These are phyloP conservation scores for Phrynocephalus forsythii DNA, from an alignment of 2,797 vertebrate genomes.

Conservation along the genomic window DNA sequence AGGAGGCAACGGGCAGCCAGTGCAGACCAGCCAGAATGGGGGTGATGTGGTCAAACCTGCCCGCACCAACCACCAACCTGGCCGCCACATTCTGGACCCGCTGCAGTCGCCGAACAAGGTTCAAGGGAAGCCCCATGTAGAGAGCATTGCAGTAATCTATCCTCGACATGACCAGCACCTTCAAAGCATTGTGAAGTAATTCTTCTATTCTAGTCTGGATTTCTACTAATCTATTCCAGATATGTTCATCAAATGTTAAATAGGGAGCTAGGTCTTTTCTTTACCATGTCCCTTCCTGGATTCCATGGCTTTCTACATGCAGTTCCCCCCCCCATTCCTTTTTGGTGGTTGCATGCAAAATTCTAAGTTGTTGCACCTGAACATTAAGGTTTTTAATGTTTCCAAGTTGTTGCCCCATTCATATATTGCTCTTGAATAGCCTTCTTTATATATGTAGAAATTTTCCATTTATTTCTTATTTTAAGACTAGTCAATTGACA, in stretches of 20 bases:
- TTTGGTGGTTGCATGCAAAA: neutral
- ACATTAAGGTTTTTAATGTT: neutral
- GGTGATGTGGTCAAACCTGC: too few species aligned
- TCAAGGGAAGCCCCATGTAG: too few species aligned
- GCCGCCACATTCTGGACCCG: too few species aligned
- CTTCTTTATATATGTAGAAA: constrained; percentile 26
- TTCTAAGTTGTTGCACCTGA: neutral
- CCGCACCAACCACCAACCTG: too few species aligned
- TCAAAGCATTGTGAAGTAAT: neutral
- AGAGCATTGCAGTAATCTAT: too few species aligned
- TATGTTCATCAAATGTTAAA: neutral
- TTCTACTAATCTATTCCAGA: neutral
- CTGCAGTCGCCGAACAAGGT: too few species aligned
- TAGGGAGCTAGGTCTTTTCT: neutral
- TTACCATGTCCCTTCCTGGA: neutral
- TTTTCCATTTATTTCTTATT: constrained; percentile 40
- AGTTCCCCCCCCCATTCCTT: neutral
- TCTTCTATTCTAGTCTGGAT: neutral
- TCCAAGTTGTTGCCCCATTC: constrained; percentile 30
- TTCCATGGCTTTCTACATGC: neutral
- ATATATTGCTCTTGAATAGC: constrained; percentile 28
- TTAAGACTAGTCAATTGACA: constrained; percentile 41
- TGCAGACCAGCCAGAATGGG: too few species aligned
- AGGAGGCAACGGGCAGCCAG: too few species aligned
- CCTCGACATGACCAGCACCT: neutral